Evolutionary conservation across 2,888 invertebrate species (phyloP).

Genomic region (Rhagonycha lutea): DNA sequence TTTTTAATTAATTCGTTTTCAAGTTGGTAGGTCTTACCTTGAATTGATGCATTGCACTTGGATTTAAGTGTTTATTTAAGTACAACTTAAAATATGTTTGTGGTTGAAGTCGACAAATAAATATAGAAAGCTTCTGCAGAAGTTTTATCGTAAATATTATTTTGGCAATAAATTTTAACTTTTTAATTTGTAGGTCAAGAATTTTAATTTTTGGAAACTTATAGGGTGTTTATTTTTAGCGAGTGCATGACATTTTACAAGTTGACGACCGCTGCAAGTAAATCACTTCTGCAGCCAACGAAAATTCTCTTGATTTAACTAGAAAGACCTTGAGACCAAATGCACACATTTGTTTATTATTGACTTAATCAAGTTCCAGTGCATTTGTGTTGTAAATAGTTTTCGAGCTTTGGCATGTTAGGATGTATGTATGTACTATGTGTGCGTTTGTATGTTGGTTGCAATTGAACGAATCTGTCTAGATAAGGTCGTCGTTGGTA

Average conservation of each 20-base stretch:
- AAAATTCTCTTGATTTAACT: constrained; percentile 4
- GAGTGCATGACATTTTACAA: background rate
- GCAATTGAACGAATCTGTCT: constrained; percentile 19
- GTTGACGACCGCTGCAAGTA: background rate
- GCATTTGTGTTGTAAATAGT: constrained; percentile 13
- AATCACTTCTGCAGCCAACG: background rate
- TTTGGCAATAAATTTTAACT: background rate
- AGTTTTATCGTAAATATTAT: constrained; percentile 15
- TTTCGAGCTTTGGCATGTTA: background rate
- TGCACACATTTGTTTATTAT: constrained; percentile 33
- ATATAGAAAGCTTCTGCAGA: constrained; percentile 33
- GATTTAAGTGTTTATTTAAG: constrained; percentile 51
- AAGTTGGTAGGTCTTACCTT: constrained; percentile 43
- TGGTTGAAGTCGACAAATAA: constrained; percentile 49
- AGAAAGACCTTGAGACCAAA: constrained; percentile 50
- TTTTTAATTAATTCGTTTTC: background rate
- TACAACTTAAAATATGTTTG: constrained; percentile 52
- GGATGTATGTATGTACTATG: background rate
- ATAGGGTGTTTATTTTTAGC: background rate
- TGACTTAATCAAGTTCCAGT: background rate
- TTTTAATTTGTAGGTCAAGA: background rate
- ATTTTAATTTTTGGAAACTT: background rate
- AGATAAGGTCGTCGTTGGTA: constrained; percentile 25
- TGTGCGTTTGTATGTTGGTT: constrained; percentile 7
- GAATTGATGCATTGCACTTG: constrained; percentile 54